These are phyloP conservation scores for Torymus texanus DNA, from an alignment of 2,888 invertebrate genomes.

Conservation along the genomic window DNA sequence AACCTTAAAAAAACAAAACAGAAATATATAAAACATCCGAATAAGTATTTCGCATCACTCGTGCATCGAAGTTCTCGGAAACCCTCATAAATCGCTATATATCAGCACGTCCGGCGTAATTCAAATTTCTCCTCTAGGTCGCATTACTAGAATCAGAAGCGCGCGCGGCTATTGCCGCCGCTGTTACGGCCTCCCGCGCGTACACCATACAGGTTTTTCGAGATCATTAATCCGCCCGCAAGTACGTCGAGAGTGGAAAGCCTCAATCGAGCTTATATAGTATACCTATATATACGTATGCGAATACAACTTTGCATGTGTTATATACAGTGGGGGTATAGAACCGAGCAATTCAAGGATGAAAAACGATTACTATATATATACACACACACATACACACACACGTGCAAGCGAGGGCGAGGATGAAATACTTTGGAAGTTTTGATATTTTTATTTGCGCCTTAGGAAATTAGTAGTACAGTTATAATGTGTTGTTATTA, in stretches of 20 bases:
- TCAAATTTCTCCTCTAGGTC: constrained; percentile 45
- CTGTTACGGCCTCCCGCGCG: background rate
- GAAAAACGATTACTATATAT: constrained; percentile 5
- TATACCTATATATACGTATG: no score
- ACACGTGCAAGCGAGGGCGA: background rate
- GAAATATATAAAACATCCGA: no score
- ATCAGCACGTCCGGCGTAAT: constrained; percentile 32
- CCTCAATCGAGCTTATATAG: constrained; percentile 21
- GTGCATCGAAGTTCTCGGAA: background rate
- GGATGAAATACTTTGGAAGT: background rate
- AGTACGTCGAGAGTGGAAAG: constrained; percentile 36
- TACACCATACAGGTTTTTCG: constrained; percentile 48
- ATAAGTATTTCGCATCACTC: no score
- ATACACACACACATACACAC: no score
- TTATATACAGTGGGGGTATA: background rate
- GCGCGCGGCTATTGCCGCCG: constrained; percentile 7
- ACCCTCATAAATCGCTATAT: constrained; percentile 25
- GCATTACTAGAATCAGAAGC: constrained; percentile 44
- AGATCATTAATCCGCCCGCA: constrained; percentile 50
- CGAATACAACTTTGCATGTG: constrained; percentile 1
- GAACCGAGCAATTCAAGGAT: constrained; percentile 1
- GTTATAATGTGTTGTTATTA: background rate
- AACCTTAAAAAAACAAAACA: no score
- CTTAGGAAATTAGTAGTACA: background rate
- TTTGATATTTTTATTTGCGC: background rate